phyloP scores from a whole-genome alignment of 2,888 invertebrate species.

The Pterostichus madidus region DNA sequence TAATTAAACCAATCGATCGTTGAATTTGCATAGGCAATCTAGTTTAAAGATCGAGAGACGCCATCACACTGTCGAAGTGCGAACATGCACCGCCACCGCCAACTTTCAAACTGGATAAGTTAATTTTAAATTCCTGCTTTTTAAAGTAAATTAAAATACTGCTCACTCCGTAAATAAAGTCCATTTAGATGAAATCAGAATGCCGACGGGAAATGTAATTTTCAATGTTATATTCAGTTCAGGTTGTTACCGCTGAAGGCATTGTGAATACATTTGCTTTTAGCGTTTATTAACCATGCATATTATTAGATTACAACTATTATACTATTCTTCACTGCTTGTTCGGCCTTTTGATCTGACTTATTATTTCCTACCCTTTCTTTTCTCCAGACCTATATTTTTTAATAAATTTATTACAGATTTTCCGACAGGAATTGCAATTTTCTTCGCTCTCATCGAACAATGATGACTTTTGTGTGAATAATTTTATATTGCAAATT shows the following conservation, averaged over 20 bases:
- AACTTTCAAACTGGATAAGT: conserved; percentile 51
- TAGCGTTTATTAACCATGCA: not conserved
- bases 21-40: conserved; percentile 45
- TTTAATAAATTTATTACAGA: too few species aligned
- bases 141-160: conserved; percentile 57
- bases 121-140: conserved; percentile 52
- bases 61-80: conserved; percentile 2
- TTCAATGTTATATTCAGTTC: conserved; percentile 25
- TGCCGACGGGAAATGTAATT: conserved; percentile 20
- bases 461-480: too few species aligned
- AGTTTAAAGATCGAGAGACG: conserved; percentile 13
- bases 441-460: too few species aligned
- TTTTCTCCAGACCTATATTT: too few species aligned
- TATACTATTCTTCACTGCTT: too few species aligned
- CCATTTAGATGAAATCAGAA: conserved; percentile 44
- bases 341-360: too few species aligned
- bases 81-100: conserved; percentile 5
- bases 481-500: too few species aligned
- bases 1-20: conserved; percentile 50
- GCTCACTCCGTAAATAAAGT: conserved; percentile 49
- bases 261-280: conserved; percentile 11
- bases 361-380: too few species aligned
- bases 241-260: conserved; percentile 21
- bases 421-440: too few species aligned
- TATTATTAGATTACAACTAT: not conserved